Evolutionary conservation across 2,113 vertebrate genomes (phyloP), one percentile per base, ranked within the genome.

Genomic region (Uria aalge): DNA sequence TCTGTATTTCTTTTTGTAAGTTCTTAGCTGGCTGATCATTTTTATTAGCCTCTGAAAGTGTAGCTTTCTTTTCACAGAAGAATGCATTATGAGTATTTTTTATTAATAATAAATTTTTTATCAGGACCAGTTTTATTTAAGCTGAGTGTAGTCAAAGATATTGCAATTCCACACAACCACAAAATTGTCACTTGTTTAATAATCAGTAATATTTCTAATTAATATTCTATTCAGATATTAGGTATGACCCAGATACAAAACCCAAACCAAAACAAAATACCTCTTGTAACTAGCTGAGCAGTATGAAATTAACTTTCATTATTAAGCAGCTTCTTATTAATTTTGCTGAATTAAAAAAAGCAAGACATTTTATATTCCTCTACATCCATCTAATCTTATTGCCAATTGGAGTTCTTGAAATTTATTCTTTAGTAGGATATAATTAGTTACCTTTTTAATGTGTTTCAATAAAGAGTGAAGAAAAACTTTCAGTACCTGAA

Each of bases 71-170:
- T 88, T 73, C 43, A 73, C 11, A 55, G 56, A 56, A 18, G 6
- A 78, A 88, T 50, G 16, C 9, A 12, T 95, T 66, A 94, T 57
- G 43, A 88, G 8, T 63, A 78, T 53, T 76, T 84, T 93, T 62
- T 75, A 78, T 92, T 91, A 89, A 48, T 75, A 95, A 93, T 82
- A 63, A 87, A 80, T 57, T 53, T 79, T 90, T 90, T 86, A 96
- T 88, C 83, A 60, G 45, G 69, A 85, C 21, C 50, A 74, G 59
- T 56, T 87, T 89, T 55, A 4, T 72, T 81, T 76, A 63, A 74
- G 21, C 48, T 75, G 38, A 67, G 7, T 55, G 23, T 15, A 91
- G 30, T 64, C 53, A 93, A 87, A 91, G 53, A 95, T 81, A 82
- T 18, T 87, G 53, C 75, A 95, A 74, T 90, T 90, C 92, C 85